These are phyloP conservation scores for Garrulus glandarius DNA, from an alignment of 2,797 vertebrate genomes.

Conservation along the genomic window DNA sequence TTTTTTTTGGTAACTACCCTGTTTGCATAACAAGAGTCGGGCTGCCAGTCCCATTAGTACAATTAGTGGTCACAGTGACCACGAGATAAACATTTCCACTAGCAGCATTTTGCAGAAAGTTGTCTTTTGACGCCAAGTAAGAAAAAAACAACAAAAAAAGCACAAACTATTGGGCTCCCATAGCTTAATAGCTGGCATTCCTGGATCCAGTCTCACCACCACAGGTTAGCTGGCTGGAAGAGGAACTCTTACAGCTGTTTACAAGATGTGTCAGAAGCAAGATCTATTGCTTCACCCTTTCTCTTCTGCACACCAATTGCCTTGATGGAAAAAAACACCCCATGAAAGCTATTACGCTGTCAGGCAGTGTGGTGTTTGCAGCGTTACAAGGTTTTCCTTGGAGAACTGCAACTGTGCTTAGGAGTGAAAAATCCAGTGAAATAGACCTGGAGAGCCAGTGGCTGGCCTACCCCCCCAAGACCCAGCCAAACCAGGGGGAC, in stretches of 20 bases:
- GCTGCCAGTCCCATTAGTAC: background rate
- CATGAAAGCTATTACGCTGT: rapidly evolving
- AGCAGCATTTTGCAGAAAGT: background rate
- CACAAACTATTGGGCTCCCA: background rate
- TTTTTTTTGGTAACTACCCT: background rate
- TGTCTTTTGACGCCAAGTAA: background rate
- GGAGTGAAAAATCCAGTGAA: background rate
- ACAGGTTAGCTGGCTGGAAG: conserved; percentile 30
- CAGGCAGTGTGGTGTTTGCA: background rate
- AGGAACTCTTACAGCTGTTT: conserved; percentile 54
- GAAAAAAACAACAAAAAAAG: background rate
- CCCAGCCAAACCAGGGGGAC: rapidly evolving
- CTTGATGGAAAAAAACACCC: background rate
- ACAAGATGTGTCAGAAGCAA: conserved; percentile 46
- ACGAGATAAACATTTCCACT: conserved; percentile 47
- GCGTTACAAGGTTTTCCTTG: background rate
- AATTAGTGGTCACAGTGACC: conserved; percentile 28
- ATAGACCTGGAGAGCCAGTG: background rate
- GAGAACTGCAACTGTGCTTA: background rate
- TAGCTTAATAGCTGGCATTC: background rate
- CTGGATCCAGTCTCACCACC: conserved; percentile 30
- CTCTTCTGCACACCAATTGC: background rate
- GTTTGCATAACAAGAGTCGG: background rate
- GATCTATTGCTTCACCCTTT: conserved; percentile 21
- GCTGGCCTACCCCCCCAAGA: background rate